Conservation (phyloP, 23 tunicate genomes). For the Styela plicata region DNA sequence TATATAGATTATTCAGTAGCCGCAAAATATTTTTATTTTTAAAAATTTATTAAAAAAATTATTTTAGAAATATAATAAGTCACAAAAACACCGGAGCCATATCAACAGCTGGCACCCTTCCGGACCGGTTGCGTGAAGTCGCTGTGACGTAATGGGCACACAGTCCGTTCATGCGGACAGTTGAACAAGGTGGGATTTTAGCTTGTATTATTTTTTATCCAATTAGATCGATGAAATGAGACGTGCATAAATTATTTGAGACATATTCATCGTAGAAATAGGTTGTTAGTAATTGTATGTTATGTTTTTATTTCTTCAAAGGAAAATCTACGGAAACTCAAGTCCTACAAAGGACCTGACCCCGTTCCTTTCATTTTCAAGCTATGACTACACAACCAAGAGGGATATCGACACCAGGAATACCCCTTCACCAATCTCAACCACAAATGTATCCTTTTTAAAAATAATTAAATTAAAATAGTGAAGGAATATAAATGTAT, state of each 20-base stretch:
- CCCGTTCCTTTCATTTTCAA: slow-evolving; percentile 25
- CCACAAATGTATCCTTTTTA: slow-evolving; percentile 31
- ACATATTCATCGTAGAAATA: no score
- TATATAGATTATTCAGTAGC: no score
- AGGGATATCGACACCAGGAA: slow-evolving; percentile 6
- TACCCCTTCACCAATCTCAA: slow-evolving; percentile 11
- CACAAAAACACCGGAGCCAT: no score
- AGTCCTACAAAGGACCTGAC: slow-evolving; percentile 28
- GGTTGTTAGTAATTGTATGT: not conserved
- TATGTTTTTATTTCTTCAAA: not conserved
- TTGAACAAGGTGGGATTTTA: slow-evolving; percentile 10
- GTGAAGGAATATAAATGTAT: no score
- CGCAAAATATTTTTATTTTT: no score
- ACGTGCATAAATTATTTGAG: not conserved
- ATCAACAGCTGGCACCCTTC: no score
- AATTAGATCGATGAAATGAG: not conserved
- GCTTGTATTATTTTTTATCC: not conserved
- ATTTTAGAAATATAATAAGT: no score
- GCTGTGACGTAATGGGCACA: slow-evolving; percentile 21
- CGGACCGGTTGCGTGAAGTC: slow-evolving; percentile 2
- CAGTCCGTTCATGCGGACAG: slow-evolving; percentile 35
- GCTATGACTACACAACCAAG: slow-evolving; percentile 30
- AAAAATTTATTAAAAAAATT: no score
- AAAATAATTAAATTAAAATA: no score
- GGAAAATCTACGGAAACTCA: slow-evolving; percentile 15